These are phyloP conservation scores for Anoplopoma fimbria DNA, from an alignment of 2,113 vertebrate genomes.

Conservation along the genomic window DNA sequence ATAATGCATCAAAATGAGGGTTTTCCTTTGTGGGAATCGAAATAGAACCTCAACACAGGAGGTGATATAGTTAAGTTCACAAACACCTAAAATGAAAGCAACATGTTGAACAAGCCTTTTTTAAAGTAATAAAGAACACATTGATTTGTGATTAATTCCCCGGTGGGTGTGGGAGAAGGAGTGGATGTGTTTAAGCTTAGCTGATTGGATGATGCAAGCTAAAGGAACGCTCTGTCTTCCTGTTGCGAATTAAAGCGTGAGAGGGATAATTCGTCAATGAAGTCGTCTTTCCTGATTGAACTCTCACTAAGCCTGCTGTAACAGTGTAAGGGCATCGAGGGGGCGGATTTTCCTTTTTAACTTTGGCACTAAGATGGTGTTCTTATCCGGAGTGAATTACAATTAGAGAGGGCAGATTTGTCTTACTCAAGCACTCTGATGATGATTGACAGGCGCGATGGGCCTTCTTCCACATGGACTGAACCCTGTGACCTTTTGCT, in stretches of 20 bases:
- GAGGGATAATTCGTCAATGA: conserved; percentile 44
- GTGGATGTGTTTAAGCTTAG: conserved; percentile 28
- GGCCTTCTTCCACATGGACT: neutral
- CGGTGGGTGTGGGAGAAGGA: conserved; percentile 34
- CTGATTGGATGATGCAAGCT: conserved; percentile 50
- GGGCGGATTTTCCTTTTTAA: conserved; percentile 55
- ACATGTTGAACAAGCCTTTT: conserved; percentile 1
- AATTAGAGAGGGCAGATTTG: conserved; percentile 37
- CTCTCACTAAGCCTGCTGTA: conserved; percentile 52
- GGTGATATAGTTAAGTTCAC: neutral
- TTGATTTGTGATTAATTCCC: conserved; percentile 51
- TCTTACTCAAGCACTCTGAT: neutral
- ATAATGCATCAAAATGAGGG: neutral
- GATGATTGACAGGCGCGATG: conserved; percentile 22
- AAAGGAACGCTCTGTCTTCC: conserved; percentile 23
- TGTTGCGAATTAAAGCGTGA: conserved; percentile 31
- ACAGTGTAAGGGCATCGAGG: conserved; percentile 9
- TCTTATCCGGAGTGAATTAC: conserved; percentile 20
- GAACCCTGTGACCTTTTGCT: conserved; percentile 38
- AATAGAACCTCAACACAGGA: neutral
- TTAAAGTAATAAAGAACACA: conserved; percentile 20
- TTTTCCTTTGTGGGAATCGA: neutral
- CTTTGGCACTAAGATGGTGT: conserved; percentile 13
- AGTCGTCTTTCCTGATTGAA: conserved; percentile 51
- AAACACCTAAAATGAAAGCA: neutral